Evolutionary conservation across 2,888 invertebrate genomes (phyloP).

Genomic region (Brachycybe producta): DNA sequence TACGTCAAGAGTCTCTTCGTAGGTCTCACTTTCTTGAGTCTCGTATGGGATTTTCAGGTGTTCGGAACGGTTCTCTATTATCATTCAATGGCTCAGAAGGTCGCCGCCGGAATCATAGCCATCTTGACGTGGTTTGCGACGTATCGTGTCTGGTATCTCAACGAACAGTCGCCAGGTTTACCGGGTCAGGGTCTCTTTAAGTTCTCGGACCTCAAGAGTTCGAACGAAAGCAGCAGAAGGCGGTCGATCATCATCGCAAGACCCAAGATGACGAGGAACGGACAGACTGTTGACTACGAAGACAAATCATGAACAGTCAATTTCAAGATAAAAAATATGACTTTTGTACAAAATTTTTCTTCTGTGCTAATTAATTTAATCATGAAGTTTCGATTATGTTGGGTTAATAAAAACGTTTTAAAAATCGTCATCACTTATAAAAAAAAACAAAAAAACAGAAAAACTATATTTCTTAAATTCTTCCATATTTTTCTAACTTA

Average conservation of each 20-base stretch:
- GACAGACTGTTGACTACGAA: no score
- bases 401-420: no score
- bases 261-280: no score
- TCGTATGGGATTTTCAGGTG: constrained; percentile 93
- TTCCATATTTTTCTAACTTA: no score
- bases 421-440: no score
- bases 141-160: constrained; percentile 46
- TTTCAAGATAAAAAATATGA: no score
- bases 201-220: constrained; percentile 17
- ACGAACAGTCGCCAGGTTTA: constrained; percentile 28
- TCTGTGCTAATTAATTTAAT: no score
- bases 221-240: neutral
- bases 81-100: constrained; percentile 91
- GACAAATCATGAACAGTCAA: no score
- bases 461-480: no score
- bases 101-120: constrained; percentile 74
- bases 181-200: constrained; percentile 30
- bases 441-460: no score
- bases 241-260: neutral
- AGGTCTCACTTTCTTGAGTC: constrained; percentile 58
- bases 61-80: constrained; percentile 85
- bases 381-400: no score
- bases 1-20: constrained; percentile 66
- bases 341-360: no score
- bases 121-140: constrained; percentile 81